Base-by-base conservation (phyloP, 2,113 vertebrate species). In the Pseudorasbora parva region DNA sequence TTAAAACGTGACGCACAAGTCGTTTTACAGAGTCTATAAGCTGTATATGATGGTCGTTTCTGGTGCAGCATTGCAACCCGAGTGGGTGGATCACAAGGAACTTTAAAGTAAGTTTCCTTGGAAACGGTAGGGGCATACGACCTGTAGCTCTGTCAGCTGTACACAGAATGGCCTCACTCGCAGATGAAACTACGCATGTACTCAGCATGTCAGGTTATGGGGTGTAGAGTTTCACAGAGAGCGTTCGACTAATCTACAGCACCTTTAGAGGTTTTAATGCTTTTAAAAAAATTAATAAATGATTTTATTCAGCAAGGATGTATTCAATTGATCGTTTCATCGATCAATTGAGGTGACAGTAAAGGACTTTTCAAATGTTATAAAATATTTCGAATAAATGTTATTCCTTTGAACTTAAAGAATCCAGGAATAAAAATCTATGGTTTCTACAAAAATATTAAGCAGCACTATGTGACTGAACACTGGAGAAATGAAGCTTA, bases 71-170 rank as follows among this genome's bases (percentile, higher is more conserved):
- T 27, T 37, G 64, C 64, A 73, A 79, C 49, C 74, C 17, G 33
- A 60, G 49, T 71, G 21, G 82, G 33, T 33, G 45, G 23, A 21
- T n/a, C 7, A 33, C 15, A 33, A 51, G 23, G 23, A 82, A 82
- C 43, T 47, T 49, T 62, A 77, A 79, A 54, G 62, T 60, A 64
- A 45, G 71, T 86, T 84, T 88, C 82, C 21, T 43, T 73, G 71
- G 72, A 84, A 86, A 86, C 51, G 17, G 30, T 11, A 51, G 45
- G 17, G 15, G 71, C 25, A 47, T 62, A 47, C 66, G 43, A 81
- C 14, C 78, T 66, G 75, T 79, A 59, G 68, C 43, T 49, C 66
- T 73, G 64, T 49, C 66, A 82, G 62, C 69, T 74, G 10, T 73
- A 21, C 57, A 21, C 47, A 14, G 23, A n/a, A 49, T 12, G 60